A percentile compares a stretch with the other conserved stretches of the same genome.
Conservation (phyloP, 2,888 invertebrate species). For the Nezara viridula region DNA sequence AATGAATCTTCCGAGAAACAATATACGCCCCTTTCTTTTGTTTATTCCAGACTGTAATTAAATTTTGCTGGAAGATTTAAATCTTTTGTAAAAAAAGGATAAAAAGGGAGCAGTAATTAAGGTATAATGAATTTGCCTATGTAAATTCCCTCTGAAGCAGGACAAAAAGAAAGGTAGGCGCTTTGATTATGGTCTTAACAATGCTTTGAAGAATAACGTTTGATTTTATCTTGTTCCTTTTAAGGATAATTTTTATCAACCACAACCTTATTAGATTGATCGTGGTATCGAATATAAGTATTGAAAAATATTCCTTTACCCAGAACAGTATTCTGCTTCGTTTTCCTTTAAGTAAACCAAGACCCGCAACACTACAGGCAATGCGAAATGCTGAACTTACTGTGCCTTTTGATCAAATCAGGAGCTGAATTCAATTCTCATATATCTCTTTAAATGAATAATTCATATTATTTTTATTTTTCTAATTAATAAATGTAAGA, state of each 20-base stretch:
- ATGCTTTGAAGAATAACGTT: not conserved
- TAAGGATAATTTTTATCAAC: not conserved
- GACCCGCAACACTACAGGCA: no score
- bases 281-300: not conserved
- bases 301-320: not conserved
- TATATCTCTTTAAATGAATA: no score
- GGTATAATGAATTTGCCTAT: conserved; percentile 34
- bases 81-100: conserved; percentile 1
- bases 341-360: no score
- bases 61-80: not conserved
- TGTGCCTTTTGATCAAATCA: no score
- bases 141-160: not conserved
- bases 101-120: conserved; percentile 17
- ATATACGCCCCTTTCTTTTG: not conserved
- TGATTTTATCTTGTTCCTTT: not conserved
- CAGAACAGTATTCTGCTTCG: no score
- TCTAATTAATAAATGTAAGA: no score
- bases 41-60: conserved; percentile 7
- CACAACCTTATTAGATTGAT: not conserved
- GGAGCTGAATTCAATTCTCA: no score
- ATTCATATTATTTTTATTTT: no score
- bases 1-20: not conserved
- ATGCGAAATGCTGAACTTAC: no score
- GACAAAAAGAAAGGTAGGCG: not conserved
- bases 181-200: not conserved